A percentile compares a stretch with the other conserved stretches of the same genome.
These are phyloP conservation scores for Harpagus bidentatus DNA, from an alignment of 2,113 vertebrate species.

Conservation along the genomic window DNA sequence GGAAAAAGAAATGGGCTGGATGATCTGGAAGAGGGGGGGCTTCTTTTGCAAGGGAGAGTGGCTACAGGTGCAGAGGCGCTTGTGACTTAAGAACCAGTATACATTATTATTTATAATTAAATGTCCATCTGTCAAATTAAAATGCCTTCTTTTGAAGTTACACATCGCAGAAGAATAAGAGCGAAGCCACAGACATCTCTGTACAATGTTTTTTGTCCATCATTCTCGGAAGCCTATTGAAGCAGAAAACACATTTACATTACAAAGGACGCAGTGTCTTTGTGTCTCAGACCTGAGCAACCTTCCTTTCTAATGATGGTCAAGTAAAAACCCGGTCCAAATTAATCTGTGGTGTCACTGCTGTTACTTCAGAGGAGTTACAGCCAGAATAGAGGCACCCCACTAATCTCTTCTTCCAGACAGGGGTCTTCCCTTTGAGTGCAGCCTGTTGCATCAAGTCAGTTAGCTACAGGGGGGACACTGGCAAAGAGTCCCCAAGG, in stretches of 20 bases:
- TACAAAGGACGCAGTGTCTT: conserved; percentile 38
- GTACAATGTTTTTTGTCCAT: conserved; percentile 33
- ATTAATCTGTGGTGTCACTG: not conserved
- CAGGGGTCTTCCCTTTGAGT: not conserved
- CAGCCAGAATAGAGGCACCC: not conserved
- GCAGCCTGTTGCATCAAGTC: not conserved
- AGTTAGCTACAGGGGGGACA: not conserved
- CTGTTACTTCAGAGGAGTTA: conserved; percentile 15
- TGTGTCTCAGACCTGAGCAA: conserved; percentile 39
- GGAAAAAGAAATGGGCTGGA: not conserved
- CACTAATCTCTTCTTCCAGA: not conserved
- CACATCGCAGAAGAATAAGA: not conserved
- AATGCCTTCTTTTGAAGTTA: conserved; percentile 48
- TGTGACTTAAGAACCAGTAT: not conserved
- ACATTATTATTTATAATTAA: conserved; percentile 36
- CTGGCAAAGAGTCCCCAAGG: not conserved
- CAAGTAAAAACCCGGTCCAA: not conserved
- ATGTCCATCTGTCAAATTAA: conserved; percentile 57
- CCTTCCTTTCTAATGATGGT: conserved; percentile 17
- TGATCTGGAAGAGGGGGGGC: not conserved
- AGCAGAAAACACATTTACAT: conserved; percentile 56
- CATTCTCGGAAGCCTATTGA: conserved; percentile 16
- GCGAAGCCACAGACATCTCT: conserved; percentile 15
- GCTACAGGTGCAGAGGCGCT: not conserved
- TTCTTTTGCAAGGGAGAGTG: not conserved